Base-by-base conservation (phyloP, 2,113 vertebrate genomes). In the Vombatus ursinus region DNA sequence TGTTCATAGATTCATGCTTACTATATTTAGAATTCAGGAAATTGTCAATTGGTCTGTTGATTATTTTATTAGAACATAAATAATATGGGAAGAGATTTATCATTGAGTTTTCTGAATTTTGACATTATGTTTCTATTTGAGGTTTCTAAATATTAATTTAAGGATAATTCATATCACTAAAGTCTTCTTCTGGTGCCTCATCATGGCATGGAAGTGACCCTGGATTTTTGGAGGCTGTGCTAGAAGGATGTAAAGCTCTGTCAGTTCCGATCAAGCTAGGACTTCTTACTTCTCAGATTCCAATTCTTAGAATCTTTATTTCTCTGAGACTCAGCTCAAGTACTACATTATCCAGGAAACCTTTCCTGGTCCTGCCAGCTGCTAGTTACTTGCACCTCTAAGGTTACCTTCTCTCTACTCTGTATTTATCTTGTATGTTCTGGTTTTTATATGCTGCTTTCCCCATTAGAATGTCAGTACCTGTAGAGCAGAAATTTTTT, bases 341-440 rank as follows among this genome's bases (percentile, higher is more conserved):
- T 0, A 31, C 2, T 23, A n/a, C 26, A 52, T 31, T 24, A n/a
- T 91, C 47, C 1, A 2, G 7, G 24, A 84, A 31, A 23, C 23
- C 26, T 1, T 52, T 54, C 53, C 84, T 91, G 49, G 28, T 2
- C 49, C 2, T n/a, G 31, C 48, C 91, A 50, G 11, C 28, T 44
- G 3, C 25, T 0, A 0, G 5, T 16, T 51, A 50, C 50, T 61
- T 25, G 24, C 25, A 3, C 12, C 4, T 31, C 25, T 47, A 11
- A 3, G 26, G 50, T 16, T 52, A 22, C 90, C 91, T 57, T 92
- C 28, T 31, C 61, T 84, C 37, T 84, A 22, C 37, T 84, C 68
- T 84, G 16, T 77, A 77, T 84, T 84, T 84, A 22, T 19, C 16
- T 84, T 44, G n/a, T 84, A 84, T n/a, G 68, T 8, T 84, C 37